Evolutionary conservation across 1,140 invertebrate species (phyloP).

Genomic region (Drosophila punjabiensis): DNA sequence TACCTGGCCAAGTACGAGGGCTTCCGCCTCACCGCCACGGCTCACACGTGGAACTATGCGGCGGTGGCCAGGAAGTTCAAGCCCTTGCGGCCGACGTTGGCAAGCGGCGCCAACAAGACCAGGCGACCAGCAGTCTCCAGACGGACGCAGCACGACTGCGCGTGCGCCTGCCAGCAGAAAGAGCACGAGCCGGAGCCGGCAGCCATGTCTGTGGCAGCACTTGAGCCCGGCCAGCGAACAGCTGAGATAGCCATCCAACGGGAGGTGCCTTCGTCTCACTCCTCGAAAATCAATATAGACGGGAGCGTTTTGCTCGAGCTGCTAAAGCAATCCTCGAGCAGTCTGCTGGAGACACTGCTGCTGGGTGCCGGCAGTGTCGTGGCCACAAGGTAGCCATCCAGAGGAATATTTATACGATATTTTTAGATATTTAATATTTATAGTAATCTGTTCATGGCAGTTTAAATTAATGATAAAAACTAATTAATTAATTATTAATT

Average conservation of each 20-base stretch:
- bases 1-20: constrained; percentile 74
- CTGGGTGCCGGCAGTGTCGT: constrained; percentile 66
- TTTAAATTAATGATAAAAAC: background rate
- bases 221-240: constrained; percentile 41
- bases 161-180: constrained; percentile 65
- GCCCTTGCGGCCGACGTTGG: constrained; percentile 72
- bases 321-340: constrained; percentile 71
- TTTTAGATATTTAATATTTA: background rate
- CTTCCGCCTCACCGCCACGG: constrained; percentile 61
- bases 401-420: background rate
- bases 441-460: no score
- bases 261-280: constrained; percentile 18
- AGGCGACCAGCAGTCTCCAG: constrained; percentile 63
- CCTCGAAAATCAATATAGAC: constrained; percentile 43
- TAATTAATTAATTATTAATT: background rate
- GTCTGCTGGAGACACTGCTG: constrained; percentile 64
- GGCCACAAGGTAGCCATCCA: constrained; percentile 45
- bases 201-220: constrained; percentile 16
- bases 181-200: constrained; percentile 38
- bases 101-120: constrained; percentile 78
- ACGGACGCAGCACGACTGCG: constrained; percentile 55
- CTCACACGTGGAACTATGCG: constrained; percentile 72
- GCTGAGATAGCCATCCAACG: constrained; percentile 45
- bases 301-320: constrained; percentile 64
- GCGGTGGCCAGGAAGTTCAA: constrained; percentile 82